Percentiles rank a stretch among this genome's conserved stretches.
phyloP scores from a whole-genome alignment of 2,888 invertebrate genomes.

The Spatulosminthurus flaviceps region DNA sequence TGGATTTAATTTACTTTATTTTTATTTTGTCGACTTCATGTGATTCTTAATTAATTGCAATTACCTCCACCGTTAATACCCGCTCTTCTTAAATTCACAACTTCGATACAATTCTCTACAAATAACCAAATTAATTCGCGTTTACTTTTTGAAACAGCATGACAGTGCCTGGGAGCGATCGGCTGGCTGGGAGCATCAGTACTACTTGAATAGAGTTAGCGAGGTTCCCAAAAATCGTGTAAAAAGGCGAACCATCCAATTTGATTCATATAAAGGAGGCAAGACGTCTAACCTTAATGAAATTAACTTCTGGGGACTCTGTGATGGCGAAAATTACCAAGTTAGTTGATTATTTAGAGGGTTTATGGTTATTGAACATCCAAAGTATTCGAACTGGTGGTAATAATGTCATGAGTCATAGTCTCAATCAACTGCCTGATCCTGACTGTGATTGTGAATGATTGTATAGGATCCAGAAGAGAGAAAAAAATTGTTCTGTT shows the following conservation, averaged over 20 bases:
- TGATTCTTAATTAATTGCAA: too few species aligned
- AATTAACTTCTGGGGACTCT: constrained; percentile 48
- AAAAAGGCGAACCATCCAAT: constrained; percentile 41
- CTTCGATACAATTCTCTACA: too few species aligned
- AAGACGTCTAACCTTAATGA: constrained; percentile 39
- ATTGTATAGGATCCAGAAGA: constrained; percentile 15
- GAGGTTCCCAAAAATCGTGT: constrained; percentile 30
- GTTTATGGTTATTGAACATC: too few species aligned
- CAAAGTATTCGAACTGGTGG: too few species aligned
- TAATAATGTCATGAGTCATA: too few species aligned
- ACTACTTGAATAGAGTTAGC: constrained; percentile 27
- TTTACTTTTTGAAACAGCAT: constrained; percentile 33
- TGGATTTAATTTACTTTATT: background rate
- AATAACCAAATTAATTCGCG: background rate
- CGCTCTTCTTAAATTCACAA: too few species aligned
- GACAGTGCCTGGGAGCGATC: constrained; percentile 40
- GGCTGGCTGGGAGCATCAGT: constrained; percentile 39
- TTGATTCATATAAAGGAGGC: constrained; percentile 41
- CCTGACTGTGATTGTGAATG: too few species aligned
- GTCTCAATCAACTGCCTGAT: too few species aligned
- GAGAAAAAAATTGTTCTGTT: constrained; percentile 15
- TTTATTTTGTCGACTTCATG: too few species aligned
- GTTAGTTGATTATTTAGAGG: constrained; percentile 28
- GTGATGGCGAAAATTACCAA: constrained; percentile 46
- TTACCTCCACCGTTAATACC: too few species aligned